Base-by-base conservation (phyloP, 2,888 invertebrate genomes). In the Lathronympha strigana region DNA sequence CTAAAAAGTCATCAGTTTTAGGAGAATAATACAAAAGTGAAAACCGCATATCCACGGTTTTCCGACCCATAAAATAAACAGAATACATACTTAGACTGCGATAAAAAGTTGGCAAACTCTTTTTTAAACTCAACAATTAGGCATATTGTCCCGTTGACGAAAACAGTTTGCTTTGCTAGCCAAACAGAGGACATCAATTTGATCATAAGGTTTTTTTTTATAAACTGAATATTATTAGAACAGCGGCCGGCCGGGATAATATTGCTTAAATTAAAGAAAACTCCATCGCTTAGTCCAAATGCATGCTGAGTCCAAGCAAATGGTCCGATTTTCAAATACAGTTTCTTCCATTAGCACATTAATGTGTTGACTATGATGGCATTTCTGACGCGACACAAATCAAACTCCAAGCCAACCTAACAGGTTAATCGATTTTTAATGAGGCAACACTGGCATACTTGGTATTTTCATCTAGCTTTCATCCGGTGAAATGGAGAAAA, bases 341-440 rank as follows among this genome's bases (percentile, higher is more conserved):
- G 25, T 28, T 43, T 49, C 50, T n/a, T 51, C 43, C 36, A 66
- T 60, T 60, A 53, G 43, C 64, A 66, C 60, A 60, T 47, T 15
- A 45, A 64, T 64, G 28, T 51, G 43, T 53, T 53, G 45, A n/a
- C 58, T 51, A 57, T 43, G 47, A 31, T 45, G 19, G 45, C 43
- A 21, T 51, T 64, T 60, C 45, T 53, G 47, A 64, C 25, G 53
- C 50, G 63, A 25, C 53, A 64, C 45, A 64, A 45, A 64, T 64
- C 60, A 60, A 33, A 58, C 17, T 13, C 25, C 40, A 13, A 60
- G 64, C 60, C 47, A 47, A 60, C 60, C 53, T 25, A 58, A 64
- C 63, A 58, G 60, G 64, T 66, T 60, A 54, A 66, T 66, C 28
- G 60, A 47, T 66, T 66, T 60, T 66, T 66, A 66, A 66, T 66